Evolutionary conservation across 92 coral and sea anemone species (phyloP).

Genomic region (Bergia puertoricense): DNA sequence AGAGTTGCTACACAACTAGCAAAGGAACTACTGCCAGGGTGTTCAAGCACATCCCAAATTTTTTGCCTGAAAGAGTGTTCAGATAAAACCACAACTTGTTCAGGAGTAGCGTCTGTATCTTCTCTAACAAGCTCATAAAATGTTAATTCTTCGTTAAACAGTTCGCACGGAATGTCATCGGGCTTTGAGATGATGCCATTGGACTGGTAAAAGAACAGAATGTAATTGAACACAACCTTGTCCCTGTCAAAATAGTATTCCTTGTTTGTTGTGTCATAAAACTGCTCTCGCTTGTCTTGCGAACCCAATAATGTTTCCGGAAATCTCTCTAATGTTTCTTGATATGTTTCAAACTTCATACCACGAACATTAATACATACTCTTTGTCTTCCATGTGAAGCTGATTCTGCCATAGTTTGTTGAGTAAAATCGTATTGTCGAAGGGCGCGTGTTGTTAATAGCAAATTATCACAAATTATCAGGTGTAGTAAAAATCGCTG

Average conservation of each 20-base stretch:
- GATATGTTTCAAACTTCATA: conserved; percentile 71
- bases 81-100: neutral
- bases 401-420: neutral
- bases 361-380: conserved; percentile 84
- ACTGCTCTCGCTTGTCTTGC: conserved; percentile 61
- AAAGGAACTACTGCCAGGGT: conserved; percentile 51
- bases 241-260: conserved; percentile 79
- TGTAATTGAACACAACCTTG: conserved; percentile 78
- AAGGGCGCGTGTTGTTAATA: neutral
- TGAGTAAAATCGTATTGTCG: neutral
- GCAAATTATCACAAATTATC: neutral
- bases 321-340: conserved; percentile 77
- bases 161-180: conserved; percentile 64
- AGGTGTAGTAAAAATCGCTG: neutral
- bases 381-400: conserved; percentile 24
- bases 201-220: conserved; percentile 91
- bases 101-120: neutral
- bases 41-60: conserved; percentile 74
- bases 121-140: conserved; percentile 70
- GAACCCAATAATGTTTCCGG: conserved; percentile 93
- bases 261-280: conserved; percentile 63
- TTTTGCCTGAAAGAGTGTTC: conserved; percentile 9
- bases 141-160: conserved; percentile 76
- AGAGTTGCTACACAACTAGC: conserved; percentile 61
- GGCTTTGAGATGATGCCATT: conserved; percentile 90